Percentiles rank a stretch among this genome's conserved stretches.
phyloP scores from a whole-genome alignment of 2,797 vertebrate species.

The Masticophis lateralis region DNA sequence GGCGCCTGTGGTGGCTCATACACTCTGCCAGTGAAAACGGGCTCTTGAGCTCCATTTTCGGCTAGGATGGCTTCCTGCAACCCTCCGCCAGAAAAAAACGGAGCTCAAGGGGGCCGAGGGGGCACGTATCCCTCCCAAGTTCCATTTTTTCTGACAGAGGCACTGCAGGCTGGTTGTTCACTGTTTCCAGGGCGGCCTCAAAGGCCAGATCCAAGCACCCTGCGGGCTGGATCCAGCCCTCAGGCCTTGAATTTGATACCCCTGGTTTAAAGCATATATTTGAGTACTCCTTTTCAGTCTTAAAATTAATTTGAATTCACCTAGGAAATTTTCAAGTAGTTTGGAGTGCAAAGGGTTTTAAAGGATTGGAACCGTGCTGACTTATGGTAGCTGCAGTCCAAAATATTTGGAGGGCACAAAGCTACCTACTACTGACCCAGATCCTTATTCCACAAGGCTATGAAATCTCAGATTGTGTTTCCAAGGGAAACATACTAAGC shows the following conservation, averaged over 20 bases:
- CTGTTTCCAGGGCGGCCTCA: too few relatives aligned
- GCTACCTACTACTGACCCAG: background rate
- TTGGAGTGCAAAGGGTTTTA: background rate
- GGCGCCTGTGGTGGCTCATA: too few relatives aligned
- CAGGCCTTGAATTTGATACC: too few relatives aligned
- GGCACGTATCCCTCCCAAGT: too few relatives aligned
- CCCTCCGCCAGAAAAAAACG: too few relatives aligned
- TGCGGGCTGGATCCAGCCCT: fast-evolving
- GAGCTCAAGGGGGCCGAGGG: too few relatives aligned
- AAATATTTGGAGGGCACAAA: background rate
- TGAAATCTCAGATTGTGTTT: background rate
- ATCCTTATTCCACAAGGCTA: background rate
- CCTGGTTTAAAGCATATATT: background rate
- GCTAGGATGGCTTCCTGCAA: too few relatives aligned
- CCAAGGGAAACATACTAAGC: background rate
- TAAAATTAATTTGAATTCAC: background rate
- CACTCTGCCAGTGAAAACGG: too few relatives aligned
- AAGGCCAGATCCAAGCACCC: too few relatives aligned
- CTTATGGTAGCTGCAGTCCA: background rate
- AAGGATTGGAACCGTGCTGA: background rate
- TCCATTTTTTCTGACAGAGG: too few relatives aligned
- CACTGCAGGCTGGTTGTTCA: too few relatives aligned
- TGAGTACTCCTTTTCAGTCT: background rate
- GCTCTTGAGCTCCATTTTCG: too few relatives aligned
- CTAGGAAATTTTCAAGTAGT: background rate